A percentile compares a stretch with the other conserved stretches of the same genome.
These are phyloP conservation scores for Drosophila nr. fundita DNA, from an alignment of 2,888 invertebrate genomes.

Conservation along the genomic window DNA sequence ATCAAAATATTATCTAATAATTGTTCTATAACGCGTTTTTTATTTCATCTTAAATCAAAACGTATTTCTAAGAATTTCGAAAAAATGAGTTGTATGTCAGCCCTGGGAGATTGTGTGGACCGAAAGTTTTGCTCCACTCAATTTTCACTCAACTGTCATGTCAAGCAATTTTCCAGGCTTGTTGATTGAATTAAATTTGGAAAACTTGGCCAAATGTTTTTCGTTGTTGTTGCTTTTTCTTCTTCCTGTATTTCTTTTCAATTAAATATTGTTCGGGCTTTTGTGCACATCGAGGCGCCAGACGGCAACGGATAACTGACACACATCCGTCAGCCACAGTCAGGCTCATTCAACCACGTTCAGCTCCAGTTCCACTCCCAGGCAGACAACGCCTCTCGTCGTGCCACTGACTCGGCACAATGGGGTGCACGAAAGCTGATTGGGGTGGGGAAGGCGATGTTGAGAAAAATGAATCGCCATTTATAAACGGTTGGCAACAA, in stretches of 20 bases:
- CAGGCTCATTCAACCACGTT: conserved; percentile 20
- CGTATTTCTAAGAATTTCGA: background rate
- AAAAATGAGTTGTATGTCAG: background rate
- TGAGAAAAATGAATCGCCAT: conserved; percentile 70
- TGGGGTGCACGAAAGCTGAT: conserved; percentile 12
- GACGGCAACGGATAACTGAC: conserved; percentile 41
- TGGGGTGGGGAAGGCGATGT: conserved; percentile 4
- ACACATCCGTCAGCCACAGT: conserved; percentile 60
- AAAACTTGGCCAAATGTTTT: conserved; percentile 57
- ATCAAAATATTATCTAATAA: background rate
- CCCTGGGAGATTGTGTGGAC: conserved; percentile 21
- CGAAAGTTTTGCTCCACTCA: conserved; percentile 38
- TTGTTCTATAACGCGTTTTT: background rate
- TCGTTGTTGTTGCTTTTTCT: conserved; percentile 35
- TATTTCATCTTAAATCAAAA: background rate
- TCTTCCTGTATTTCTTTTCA: conserved; percentile 64
- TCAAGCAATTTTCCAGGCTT: conserved; percentile 39
- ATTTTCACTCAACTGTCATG: conserved; percentile 56
- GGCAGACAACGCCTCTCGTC: conserved; percentile 35
- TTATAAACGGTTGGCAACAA: conserved; percentile 68
- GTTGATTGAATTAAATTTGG: conserved; percentile 72
- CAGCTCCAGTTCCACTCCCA: conserved; percentile 21
- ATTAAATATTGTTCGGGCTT: conserved; percentile 68
- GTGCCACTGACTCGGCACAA: conserved; percentile 21
- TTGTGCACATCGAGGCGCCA: conserved; percentile 35